Evolutionary conservation across 2,888 invertebrate species (phyloP).

Genomic region (Mythimna vitellina): DNA sequence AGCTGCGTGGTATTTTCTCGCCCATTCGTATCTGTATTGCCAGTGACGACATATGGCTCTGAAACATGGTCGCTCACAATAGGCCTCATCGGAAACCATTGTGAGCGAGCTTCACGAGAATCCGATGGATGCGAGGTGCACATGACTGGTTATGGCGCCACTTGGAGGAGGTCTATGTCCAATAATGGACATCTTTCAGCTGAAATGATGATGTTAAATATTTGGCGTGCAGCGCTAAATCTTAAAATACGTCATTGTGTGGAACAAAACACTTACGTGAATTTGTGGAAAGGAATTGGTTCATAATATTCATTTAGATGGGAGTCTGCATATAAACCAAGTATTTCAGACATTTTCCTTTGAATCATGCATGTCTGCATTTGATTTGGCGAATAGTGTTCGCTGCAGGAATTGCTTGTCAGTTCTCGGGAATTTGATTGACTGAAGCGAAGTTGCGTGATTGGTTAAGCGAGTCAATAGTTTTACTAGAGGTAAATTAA

Average conservation of each 20-base stretch:
- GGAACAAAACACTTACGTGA: neutral
- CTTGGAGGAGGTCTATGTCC: too few relatives aligned
- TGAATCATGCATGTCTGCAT: conserved; percentile 47
- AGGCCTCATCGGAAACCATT: too few relatives aligned
- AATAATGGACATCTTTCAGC: too few relatives aligned
- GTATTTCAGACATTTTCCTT: conserved; percentile 25
- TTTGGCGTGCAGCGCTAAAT: neutral
- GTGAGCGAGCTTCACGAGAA: too few relatives aligned
- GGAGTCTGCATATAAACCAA: conserved; percentile 21
- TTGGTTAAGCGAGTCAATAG: conserved; percentile 28
- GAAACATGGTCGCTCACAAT: too few relatives aligned
- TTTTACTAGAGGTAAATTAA: conserved; percentile 10
- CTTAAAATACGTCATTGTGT: neutral
- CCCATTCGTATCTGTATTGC: too few relatives aligned
- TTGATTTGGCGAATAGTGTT: conserved; percentile 46
- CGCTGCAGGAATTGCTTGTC: conserved; percentile 43
- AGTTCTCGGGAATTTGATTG: conserved; percentile 43
- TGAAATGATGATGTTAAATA: too few relatives aligned
- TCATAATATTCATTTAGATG: neutral
- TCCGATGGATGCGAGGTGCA: too few relatives aligned
- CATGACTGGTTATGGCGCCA: too few relatives aligned
- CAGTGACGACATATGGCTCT: too few relatives aligned
- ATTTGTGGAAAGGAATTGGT: too few relatives aligned
- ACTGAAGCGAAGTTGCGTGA: conserved; percentile 14
- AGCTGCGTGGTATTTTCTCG: too few relatives aligned